Percentiles rank a stretch among this genome's conserved stretches.
These are phyloP conservation scores for Watsonalla binaria DNA, from an alignment of 2,888 invertebrate genomes.

Conservation along the genomic window DNA sequence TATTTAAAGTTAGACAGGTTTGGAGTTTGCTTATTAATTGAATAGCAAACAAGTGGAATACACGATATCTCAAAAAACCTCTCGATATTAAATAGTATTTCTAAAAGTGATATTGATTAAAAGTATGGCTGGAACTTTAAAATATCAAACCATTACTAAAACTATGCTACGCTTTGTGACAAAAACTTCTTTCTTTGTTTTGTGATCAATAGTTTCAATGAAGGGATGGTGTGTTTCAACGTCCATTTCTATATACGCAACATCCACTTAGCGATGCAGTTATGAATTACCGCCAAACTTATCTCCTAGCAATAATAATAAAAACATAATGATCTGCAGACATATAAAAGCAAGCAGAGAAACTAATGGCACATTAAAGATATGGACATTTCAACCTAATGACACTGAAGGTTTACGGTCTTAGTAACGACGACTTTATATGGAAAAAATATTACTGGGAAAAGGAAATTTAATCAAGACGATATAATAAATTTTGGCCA, in stretches of 20 bases:
- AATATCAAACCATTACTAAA: no score
- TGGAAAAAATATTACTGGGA: constrained; percentile 23
- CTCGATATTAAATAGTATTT: no score
- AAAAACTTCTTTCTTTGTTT: no score
- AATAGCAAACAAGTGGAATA: no score
- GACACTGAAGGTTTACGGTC: constrained; percentile 46
- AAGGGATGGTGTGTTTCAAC: no score
- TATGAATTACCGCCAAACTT: constrained; percentile 34
- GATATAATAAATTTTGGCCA: constrained; percentile 6
- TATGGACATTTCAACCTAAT: constrained; percentile 49
- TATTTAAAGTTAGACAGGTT: no score
- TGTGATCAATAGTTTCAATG: no score
- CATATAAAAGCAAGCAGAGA: constrained; percentile 44
- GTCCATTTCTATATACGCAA: constrained; percentile 9
- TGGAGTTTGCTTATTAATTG: no score
- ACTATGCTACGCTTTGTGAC: no score
- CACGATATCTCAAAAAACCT: no score
- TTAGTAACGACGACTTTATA: constrained; percentile 13
- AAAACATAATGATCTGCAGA: constrained; percentile 42
- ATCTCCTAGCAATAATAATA: constrained; percentile 50
- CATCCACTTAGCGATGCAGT: constrained; percentile 32
- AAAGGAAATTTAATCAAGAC: constrained; percentile 16
- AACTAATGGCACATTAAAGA: constrained; percentile 61
- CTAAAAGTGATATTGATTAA: no score
- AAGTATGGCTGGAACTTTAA: no score